Base-by-base conservation (phyloP, 1,140 invertebrate species). In the Cataglyphis hispanica region DNA sequence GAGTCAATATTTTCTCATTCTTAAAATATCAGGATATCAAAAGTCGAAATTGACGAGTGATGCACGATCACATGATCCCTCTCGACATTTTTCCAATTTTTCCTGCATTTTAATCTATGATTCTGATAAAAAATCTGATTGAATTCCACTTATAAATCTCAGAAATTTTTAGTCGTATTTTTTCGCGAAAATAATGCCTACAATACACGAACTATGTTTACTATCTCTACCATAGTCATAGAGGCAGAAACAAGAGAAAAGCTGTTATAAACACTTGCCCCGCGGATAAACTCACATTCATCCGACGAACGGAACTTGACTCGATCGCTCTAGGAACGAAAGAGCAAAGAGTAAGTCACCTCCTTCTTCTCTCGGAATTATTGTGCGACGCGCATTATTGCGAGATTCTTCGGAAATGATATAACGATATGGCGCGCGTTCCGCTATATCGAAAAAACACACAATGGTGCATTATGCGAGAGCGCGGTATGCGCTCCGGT, bases 401-500 rank as follows among this genome's bases (percentile, higher is more conserved):
- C 16, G 25, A 83, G 87, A 88, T 87, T 70, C 56, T 76, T 84
- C 63, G 34, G n/a, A 25, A 83, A 83, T 69, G 85, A 87, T 76
- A 69, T 61, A 34, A 19, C 22, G n/a, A 50, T 11, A 10, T 22
- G 27, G 1, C 25, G 37, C 53, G 69, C 46, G 64, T 31, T 31
- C 72, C 67, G 60, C 67, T 60, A 50, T 56, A 88, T 64, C 69
- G 46, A 25, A 58, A 56, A 69, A 89, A 63, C 69, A 80, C 46
- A 88, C 83, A 81, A 89, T 88, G 60, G 74, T 19, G 53, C 86
- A 88, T 89, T 89, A 89, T 88, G 72, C 81, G 86, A 67, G 66
- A 87, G 25, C 64, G 78, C 69, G 80, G 63, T 66, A 66, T 31
- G 37, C 40, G 22, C 61, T 13, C 22, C 74, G 53, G 3, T 46